Evolutionary conservation across 2,113 vertebrate genomes (phyloP), one percentile per base, ranked within the genome.

Genomic region (Apistogramma diplotaenia): DNA sequence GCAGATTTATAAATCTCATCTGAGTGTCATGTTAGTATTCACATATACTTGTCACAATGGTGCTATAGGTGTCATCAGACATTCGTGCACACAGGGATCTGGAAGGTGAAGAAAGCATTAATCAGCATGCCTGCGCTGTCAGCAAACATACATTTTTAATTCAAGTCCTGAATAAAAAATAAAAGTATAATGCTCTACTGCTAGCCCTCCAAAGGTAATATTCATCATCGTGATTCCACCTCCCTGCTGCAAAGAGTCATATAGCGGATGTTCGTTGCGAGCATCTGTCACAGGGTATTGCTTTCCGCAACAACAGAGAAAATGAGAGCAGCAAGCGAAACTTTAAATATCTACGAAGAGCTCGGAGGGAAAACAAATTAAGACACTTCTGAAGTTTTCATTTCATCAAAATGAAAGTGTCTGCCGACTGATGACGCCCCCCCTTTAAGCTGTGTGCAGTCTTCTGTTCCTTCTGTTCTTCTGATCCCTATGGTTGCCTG

Each of bases 111-210:
- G 37, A 46, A 23, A 35, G 61, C 19, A 60, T 84, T 67, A 74
- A 79, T 79, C 19, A 53, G 3, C 35, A 29, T 35, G 55, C 43
- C 61, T 37, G 15, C 21, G 31, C 18, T 67, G 46, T 56, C 56
- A 59, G 54, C 61, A 76, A 78, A 29, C 65, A 81, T 87, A 43
- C 70, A 90, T 90, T 76, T 90, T 92, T 88, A 77, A 90, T 88
- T 54, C 53, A 81, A 46, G 12, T 57, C 33, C 16, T 82, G 80
- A 79, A 78, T 73, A 79, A 85, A 83, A 81, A 76, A 81, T 81
- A 56, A 84, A 81, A 81, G 1, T 81, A 78, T 85, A 85, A 91
- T 81, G 40, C 25, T 72, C 27, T 40, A 18, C 67, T 56, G 51
- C 56, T 70, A 86, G 85, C 84, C 74, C 58, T 61, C 13, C 73